A percentile compares a stretch with the other conserved stretches of the same genome.
phyloP scores from a whole-genome alignment of 2,888 invertebrate species.

The Habroteleia sp. region DNA sequence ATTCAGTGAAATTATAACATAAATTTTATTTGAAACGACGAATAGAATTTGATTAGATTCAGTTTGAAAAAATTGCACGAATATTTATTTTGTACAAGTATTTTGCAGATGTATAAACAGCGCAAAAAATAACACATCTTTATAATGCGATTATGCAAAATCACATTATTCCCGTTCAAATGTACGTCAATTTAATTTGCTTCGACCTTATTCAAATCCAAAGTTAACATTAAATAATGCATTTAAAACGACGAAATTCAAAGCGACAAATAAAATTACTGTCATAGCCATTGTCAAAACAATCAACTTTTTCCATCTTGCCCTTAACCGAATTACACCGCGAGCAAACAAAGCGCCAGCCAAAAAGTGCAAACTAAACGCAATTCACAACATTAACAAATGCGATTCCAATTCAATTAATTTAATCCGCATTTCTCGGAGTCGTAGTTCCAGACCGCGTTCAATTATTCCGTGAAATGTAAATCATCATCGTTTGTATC shows the following conservation, averaged over 20 bases:
- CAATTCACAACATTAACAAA: slow-evolving; percentile 12
- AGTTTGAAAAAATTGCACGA: no score
- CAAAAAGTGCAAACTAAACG: neutral
- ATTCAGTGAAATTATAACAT: no score
- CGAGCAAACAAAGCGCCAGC: neutral
- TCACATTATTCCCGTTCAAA: slow-evolving; percentile 45
- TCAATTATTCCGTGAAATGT: slow-evolving; percentile 57
- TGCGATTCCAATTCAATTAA: slow-evolving; percentile 35
- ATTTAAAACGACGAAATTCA: slow-evolving; percentile 32
- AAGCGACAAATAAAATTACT: slow-evolving; percentile 34
- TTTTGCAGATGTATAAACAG: neutral
- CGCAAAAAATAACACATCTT: slow-evolving; percentile 1
- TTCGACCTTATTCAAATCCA: slow-evolving; percentile 46
- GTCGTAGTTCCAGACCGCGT: slow-evolving; percentile 7
- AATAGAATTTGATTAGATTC: no score
- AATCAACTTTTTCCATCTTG: slow-evolving; percentile 21
- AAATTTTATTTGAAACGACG: no score
- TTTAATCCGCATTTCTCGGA: slow-evolving; percentile 17
- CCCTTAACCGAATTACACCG: slow-evolving; percentile 19
- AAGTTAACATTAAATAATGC: slow-evolving; percentile 40
- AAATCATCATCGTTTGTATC: slow-evolving; percentile 54
- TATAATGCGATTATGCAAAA: slow-evolving; percentile 23
- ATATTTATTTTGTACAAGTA: no score
- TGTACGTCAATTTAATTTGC: slow-evolving; percentile 35
- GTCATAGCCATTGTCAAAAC: slow-evolving; percentile 41